Percentiles rank a stretch among this genome's conserved stretches.
phyloP scores from a whole-genome alignment of 2,888 invertebrate genomes.

The Heliconius ismenius region DNA sequence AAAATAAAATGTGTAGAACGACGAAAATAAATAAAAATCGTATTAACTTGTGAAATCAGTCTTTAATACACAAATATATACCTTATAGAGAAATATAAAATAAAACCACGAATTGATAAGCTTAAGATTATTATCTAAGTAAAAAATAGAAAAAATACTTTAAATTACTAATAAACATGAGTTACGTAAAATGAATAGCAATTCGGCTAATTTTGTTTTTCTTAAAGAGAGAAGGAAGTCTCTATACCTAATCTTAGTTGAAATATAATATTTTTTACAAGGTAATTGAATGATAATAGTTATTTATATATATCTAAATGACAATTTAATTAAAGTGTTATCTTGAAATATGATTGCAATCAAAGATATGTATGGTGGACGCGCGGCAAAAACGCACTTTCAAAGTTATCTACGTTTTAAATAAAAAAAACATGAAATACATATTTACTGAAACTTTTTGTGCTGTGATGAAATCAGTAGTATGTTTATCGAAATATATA shows the following conservation, averaged over 20 bases:
- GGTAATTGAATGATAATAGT: background rate
- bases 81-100: background rate
- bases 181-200: too few relatives aligned
- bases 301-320: background rate
- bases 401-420: background rate
- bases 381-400: background rate
- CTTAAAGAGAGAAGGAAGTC: too few relatives aligned
- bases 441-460: background rate
- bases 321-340: slow-evolving; percentile 2
- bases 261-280: too few relatives aligned
- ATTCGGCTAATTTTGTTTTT: too few relatives aligned
- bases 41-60: slow-evolving; percentile 37
- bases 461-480: background rate
- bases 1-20: background rate
- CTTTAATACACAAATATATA: slow-evolving; percentile 31
- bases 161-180: too few relatives aligned
- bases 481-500: background rate
- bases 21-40: slow-evolving; percentile 14
- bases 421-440: slow-evolving; percentile 1
- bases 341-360: slow-evolving; percentile 13
- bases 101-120: background rate
- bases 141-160: too few relatives aligned
- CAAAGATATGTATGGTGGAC: background rate
- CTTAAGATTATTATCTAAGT: too few relatives aligned
- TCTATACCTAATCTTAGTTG: too few relatives aligned